Evolutionary conservation across 2,113 vertebrate species (phyloP).

Genomic region (Podilymbus podiceps): DNA sequence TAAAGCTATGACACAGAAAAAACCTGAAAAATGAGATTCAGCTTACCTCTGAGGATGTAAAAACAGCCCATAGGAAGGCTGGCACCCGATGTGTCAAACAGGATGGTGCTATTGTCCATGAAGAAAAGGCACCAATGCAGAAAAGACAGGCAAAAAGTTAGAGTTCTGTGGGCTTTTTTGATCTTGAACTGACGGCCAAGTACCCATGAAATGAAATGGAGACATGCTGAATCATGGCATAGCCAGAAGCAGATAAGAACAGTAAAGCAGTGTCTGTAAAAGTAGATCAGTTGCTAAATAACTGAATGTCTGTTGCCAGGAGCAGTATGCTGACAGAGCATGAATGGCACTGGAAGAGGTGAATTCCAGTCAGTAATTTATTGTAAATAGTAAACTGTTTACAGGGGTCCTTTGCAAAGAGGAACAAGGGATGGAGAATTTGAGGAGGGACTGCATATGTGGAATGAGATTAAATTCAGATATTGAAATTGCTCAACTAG

Average conservation of each 20-base stretch:
- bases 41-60: neutral
- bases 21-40: neutral
- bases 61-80: neutral
- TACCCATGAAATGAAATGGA: neutral
- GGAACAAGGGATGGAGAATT: neutral
- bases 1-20: neutral
- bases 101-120: neutral
- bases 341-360: neutral
- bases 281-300: neutral
- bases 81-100: neutral
- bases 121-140: neutral
- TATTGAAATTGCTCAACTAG: neutral
- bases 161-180: neutral
- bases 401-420: neutral
- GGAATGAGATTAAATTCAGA: neutral
- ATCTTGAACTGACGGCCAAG: neutral
- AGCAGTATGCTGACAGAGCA: neutral
- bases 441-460: neutral
- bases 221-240: neutral
- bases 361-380: neutral
- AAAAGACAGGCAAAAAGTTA: neutral
- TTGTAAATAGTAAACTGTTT: neutral
- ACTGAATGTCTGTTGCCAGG: neutral
- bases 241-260: neutral
- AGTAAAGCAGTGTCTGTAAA: neutral